Conservation (phyloP, 2,888 invertebrate species). For the Chrysolina oricalcia region DNA sequence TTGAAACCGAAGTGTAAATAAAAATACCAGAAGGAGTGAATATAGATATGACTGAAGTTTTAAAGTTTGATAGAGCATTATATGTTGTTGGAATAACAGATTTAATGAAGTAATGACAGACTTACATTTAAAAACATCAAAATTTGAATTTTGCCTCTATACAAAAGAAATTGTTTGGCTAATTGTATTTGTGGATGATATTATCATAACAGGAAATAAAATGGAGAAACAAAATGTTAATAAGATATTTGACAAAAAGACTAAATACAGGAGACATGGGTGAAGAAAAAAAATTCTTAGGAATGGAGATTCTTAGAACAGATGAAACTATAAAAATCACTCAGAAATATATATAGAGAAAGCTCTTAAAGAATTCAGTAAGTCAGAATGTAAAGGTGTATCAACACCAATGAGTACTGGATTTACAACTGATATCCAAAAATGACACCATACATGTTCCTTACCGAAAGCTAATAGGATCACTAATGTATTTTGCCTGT, state of each 20-base stretch:
- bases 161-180: slow-evolving; percentile 35
- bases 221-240: slow-evolving; percentile 28
- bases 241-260: slow-evolving; percentile 37
- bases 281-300: too few relatives aligned
- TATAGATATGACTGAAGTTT: not conserved
- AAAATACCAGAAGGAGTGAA: slow-evolving; percentile 29
- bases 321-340: slow-evolving; percentile 32
- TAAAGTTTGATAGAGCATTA: slow-evolving; percentile 46
- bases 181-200: slow-evolving; percentile 40
- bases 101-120: slow-evolving; percentile 42
- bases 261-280: slow-evolving; percentile 37
- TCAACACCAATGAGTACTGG: slow-evolving; percentile 50
- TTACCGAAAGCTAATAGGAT: slow-evolving; percentile 36
- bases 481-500: slow-evolving; percentile 33
- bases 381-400: slow-evolving; percentile 44
- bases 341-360: slow-evolving; percentile 37
- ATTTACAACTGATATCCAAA: too few relatives aligned
- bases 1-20: slow-evolving; percentile 33
- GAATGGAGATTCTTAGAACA: slow-evolving; percentile 2
- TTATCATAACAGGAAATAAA: slow-evolving; percentile 27
- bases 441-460: slow-evolving; percentile 18
- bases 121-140: slow-evolving; percentile 46
- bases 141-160: slow-evolving; percentile 50
- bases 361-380: slow-evolving; percentile 47
- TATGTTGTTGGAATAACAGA: slow-evolving; percentile 53